phyloP scores from a whole-genome alignment of 64 coral and sea anemone species.

The Actinia equina region DNA sequence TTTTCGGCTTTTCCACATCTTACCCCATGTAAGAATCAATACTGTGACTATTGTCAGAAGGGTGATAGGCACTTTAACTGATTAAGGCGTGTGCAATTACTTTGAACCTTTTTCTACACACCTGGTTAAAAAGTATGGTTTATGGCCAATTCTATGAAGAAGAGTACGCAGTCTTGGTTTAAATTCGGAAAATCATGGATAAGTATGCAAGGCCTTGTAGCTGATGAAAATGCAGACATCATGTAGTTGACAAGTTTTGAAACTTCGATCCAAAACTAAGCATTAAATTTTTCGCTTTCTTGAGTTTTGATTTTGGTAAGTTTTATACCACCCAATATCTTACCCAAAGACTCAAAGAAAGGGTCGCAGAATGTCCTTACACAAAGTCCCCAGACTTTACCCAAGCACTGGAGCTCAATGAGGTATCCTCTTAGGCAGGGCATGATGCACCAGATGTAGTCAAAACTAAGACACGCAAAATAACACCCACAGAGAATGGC shows the following conservation, averaged over 20 bases:
- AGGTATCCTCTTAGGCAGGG: constrained; percentile 62
- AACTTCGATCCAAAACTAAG: not conserved
- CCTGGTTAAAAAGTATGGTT: no score
- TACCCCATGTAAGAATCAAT: no score
- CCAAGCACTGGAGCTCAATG: constrained; percentile 66
- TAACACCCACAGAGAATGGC: constrained; percentile 72
- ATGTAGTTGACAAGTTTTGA: not conserved
- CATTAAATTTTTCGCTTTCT: not conserved
- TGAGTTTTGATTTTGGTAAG: constrained; percentile 20
- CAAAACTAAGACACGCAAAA: constrained; percentile 84
- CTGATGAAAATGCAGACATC: no score
- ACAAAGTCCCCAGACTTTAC: constrained; percentile 58
- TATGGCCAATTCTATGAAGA: no score
- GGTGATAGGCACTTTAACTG: no score
- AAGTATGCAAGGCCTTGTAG: no score
- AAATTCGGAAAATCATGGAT: no score
- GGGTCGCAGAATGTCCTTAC: constrained; percentile 66
- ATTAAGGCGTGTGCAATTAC: no score
- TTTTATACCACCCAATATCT: constrained; percentile 67
- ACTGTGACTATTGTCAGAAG: no score
- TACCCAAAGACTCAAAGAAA: constrained; percentile 62
- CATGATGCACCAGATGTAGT: constrained; percentile 82
- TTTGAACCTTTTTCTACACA: no score
- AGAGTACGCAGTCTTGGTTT: no score
- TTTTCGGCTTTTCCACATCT: no score